Evolutionary conservation across 2,888 invertebrate genomes (phyloP).

Genomic region (Drosophila prostipennis): DNA sequence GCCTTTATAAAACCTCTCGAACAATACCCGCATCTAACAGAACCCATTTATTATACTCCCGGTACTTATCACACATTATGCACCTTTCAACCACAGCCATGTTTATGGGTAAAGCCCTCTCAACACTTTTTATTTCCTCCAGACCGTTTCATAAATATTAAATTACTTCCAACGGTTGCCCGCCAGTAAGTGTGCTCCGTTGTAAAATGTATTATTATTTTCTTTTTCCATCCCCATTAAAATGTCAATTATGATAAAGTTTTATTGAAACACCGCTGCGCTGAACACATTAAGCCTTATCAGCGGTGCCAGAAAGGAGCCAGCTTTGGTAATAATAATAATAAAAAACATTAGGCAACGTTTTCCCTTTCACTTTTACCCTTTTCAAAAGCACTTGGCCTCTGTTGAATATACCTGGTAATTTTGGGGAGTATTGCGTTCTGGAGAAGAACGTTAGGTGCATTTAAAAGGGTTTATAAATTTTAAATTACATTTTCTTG

Average conservation of each 20-base stretch:
- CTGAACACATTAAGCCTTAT: slow-evolving; percentile 69
- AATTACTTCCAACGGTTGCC: slow-evolving; percentile 52
- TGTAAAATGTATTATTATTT: slow-evolving; percentile 20
- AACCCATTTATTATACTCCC: slow-evolving; percentile 13
- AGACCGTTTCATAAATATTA: slow-evolving; percentile 62
- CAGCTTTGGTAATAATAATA: slow-evolving; percentile 65
- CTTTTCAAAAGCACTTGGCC: slow-evolving; percentile 55
- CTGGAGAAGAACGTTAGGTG: background rate
- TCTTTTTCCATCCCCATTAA: slow-evolving; percentile 62
- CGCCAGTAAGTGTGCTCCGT: slow-evolving; percentile 27
- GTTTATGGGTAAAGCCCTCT: slow-evolving; percentile 55
- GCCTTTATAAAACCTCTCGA: background rate
- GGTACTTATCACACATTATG: slow-evolving; percentile 57
- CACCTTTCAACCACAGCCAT: slow-evolving; percentile 52
- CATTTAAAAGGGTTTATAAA: slow-evolving; percentile 18
- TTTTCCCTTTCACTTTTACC: slow-evolving; percentile 56
- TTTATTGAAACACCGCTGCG: slow-evolving; percentile 73
- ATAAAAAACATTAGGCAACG: slow-evolving; percentile 67
- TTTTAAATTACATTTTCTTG: slow-evolving; percentile 3
- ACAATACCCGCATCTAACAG: background rate
- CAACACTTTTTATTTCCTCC: slow-evolving; percentile 32
- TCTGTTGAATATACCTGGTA: slow-evolving; percentile 10
- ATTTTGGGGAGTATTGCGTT: slow-evolving; percentile 6
- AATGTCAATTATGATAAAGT: slow-evolving; percentile 79
- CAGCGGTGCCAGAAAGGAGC: slow-evolving; percentile 53